phyloP scores from a whole-genome alignment of 2,113 vertebrate species.

The Peromyscus polionotus region DNA sequence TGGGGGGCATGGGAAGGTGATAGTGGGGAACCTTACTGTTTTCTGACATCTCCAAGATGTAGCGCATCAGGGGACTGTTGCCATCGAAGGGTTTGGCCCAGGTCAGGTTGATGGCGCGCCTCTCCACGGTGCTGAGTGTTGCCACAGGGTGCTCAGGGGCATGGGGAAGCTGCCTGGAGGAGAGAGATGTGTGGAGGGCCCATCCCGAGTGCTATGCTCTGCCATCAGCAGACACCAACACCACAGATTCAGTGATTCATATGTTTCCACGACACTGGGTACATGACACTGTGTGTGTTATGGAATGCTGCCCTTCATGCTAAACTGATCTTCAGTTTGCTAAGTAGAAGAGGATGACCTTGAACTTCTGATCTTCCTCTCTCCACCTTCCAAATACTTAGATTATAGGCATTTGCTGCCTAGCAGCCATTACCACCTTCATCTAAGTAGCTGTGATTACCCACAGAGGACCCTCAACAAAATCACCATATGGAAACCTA shows the following conservation, averaged over 20 bases:
- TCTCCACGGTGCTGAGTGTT: slow-evolving; percentile 90
- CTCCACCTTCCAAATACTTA: neutral
- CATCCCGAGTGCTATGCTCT: accelerated
- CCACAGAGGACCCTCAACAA: neutral
- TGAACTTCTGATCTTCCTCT: neutral
- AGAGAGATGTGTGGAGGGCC: neutral
- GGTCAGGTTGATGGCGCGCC: slow-evolving; percentile 95
- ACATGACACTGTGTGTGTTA: neutral
- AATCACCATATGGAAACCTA: neutral
- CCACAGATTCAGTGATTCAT: accelerated
- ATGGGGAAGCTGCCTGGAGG: slow-evolving; percentile 94
- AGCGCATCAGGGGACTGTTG: slow-evolving; percentile 96
- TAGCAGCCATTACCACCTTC: neutral
- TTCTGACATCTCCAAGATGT: slow-evolving; percentile 97
- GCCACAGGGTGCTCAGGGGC: slow-evolving; percentile 94
- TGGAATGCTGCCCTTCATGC: neutral
- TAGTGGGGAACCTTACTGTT: slow-evolving; percentile 92
- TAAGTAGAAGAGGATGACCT: neutral
- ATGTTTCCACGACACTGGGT: accelerated
- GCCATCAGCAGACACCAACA: accelerated
- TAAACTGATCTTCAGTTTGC: neutral
- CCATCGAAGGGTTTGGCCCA: slow-evolving; percentile 98
- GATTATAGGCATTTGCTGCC: neutral
- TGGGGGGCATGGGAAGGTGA: neutral
- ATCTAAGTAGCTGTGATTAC: neutral